Base-by-base conservation (phyloP, 2,113 vertebrate species). In the Numenius arquata region DNA sequence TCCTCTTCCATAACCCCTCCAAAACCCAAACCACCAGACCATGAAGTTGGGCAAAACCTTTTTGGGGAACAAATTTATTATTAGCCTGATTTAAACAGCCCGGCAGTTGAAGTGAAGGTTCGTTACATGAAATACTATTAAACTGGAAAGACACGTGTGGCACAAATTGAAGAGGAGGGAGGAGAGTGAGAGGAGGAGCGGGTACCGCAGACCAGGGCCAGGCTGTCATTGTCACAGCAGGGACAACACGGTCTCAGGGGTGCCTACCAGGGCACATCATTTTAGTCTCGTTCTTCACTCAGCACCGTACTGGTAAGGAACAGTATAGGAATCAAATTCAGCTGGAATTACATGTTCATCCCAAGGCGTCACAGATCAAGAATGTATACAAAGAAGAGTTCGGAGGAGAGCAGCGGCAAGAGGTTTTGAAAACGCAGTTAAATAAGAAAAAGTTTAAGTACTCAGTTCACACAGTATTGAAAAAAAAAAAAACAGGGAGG, bases 191-290 rank as follows among this genome's bases (percentile, higher is more conserved):
- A 53, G 11, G 41, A 74, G 41, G 23, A 29, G 36, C 1, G 14
- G 34, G 41, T 3, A 7, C 15, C 13, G 27, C 0, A 0, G 40
- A 45, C 32, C 91, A 40, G 17, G 11, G 40, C 11, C 66, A 38
- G 65, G 45, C 27, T 40, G 65, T 4, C 78, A 29, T 6, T 17
- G 45, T 14, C 85, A 34, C 38, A 21, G 77, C 72, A 30, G 23
- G 29, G 23, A 50, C 19, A 27, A 26, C 43, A 3, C 25, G 6
- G 50, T 0, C n/a, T 12, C 2, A 0, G 1, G 6, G 26, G 34
- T 18, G 75, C 5, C 59, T 2, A 32, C 59, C 72, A 36, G 4
- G 1, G 50, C 73, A 9, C 2, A 21, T 4, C 9, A 53, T 32
- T n/a, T 63, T 2, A 80, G 15, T 36, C 53, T 3, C 70, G 36